Evolutionary conservation across 2,888 invertebrate genomes (phyloP).

Genomic region (Microplitis manilae): DNA sequence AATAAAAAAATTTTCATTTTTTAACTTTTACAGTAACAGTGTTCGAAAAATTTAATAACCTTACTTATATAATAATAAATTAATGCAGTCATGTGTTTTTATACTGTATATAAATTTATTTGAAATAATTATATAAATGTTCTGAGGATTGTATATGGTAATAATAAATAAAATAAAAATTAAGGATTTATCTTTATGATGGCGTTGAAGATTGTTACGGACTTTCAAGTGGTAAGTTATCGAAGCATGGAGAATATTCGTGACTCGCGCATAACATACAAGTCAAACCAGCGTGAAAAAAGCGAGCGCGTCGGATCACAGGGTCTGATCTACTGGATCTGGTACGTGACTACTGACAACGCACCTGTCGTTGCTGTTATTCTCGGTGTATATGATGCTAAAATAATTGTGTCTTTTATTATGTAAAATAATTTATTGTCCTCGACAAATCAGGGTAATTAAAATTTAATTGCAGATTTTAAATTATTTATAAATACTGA

Average conservation of each 20-base stretch:
- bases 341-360: conserved; percentile 49
- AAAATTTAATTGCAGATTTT: background rate
- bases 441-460: conserved; percentile 21
- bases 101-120: background rate
- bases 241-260: conserved; percentile 47
- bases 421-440: conserved; percentile 40
- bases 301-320: conserved; percentile 51
- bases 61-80: background rate
- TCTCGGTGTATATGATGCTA: conserved; percentile 27
- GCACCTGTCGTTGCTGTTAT: conserved; percentile 46
- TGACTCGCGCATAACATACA: conserved; percentile 44
- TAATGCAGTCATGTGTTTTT: background rate
- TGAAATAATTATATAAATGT: background rate
- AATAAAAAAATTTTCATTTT: background rate
- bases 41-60: background rate
- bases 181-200: conserved; percentile 23
- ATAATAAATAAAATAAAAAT: conserved; percentile 21
- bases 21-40: background rate
- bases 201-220: conserved; percentile 35
- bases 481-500: too few relatives aligned
- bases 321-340: conserved; percentile 48
- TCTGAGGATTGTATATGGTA: background rate
- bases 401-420: conserved; percentile 34
- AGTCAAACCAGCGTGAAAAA: conserved; percentile 50
- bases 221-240: conserved; percentile 28